Evolutionary conservation across 92 coral and sea anemone genomes (phyloP).

Genomic region (Plumapathes pennacea): DNA sequence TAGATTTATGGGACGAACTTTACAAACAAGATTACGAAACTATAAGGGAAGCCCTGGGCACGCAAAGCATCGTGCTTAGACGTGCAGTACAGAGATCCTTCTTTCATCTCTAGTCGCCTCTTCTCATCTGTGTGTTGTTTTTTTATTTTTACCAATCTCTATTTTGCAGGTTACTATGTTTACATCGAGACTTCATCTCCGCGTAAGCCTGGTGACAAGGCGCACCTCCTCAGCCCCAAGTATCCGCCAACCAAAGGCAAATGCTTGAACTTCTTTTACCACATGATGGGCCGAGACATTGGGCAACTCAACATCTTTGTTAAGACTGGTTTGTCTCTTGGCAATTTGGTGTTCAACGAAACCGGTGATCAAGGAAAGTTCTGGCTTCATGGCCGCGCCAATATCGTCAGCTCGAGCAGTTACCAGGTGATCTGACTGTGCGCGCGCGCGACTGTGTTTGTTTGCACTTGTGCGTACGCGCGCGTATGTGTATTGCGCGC

Average conservation of each 20-base stretch:
- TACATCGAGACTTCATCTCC: conserved; percentile 90
- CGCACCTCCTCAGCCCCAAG: conserved; percentile 65
- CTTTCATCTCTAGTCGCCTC: too few relatives aligned
- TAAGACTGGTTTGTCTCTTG: conserved; percentile 47
- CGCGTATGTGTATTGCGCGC: too few relatives aligned
- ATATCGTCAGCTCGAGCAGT: conserved; percentile 16
- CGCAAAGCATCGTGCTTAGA: too few relatives aligned
- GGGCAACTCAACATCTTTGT: conserved; percentile 72
- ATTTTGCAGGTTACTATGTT: conserved; percentile 79
- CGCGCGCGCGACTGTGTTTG: neutral
- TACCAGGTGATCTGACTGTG: conserved; percentile 8
- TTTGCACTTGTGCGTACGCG: neutral
- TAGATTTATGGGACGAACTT: too few relatives aligned
- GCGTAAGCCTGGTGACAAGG: conserved; percentile 67
- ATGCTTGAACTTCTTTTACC: conserved; percentile 93
- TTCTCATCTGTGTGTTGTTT: too few relatives aligned
- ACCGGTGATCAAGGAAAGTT: conserved; percentile 88
- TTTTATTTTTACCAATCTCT: neutral
- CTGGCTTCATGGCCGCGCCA: conserved; percentile 90
- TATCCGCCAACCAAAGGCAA: conserved; percentile 76
- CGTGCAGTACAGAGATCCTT: too few relatives aligned
- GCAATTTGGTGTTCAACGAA: conserved; percentile 79
- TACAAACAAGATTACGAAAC: too few relatives aligned
- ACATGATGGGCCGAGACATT: conserved; percentile 85
- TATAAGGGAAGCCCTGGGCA: too few relatives aligned